Evolutionary conservation across 2,797 vertebrate genomes (phyloP).

Genomic region (Pitangus sulphuratus): DNA sequence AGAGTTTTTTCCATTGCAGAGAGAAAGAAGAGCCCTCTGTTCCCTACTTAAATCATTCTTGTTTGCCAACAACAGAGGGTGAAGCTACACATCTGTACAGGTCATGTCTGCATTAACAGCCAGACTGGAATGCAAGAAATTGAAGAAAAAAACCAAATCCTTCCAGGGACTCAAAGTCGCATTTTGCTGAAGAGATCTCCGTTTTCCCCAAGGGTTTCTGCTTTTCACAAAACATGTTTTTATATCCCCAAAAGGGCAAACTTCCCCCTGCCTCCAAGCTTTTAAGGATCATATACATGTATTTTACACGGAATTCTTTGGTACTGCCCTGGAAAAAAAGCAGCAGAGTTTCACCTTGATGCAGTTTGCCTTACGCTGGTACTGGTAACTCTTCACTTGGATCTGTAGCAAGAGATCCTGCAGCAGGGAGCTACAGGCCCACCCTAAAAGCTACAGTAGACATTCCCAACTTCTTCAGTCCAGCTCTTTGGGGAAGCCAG

Average conservation of each 20-base stretch:
- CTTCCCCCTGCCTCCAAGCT: conserved; percentile 8
- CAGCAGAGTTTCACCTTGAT: conserved; percentile 16
- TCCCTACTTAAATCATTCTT: neutral
- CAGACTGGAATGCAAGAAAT: neutral
- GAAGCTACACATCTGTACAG: neutral
- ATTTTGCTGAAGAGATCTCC: neutral
- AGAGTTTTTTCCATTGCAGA: neutral
- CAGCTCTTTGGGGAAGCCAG: conserved; percentile 24
- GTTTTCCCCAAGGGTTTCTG: neutral
- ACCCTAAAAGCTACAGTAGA: neutral
- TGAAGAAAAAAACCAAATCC: neutral
- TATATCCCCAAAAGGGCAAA: conserved; percentile 17
- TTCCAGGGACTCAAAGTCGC: conserved; percentile 24
- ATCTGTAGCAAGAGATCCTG: neutral
- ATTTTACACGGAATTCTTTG: conserved; percentile 64
- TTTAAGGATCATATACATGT: conserved; percentile 16
- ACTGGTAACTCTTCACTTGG: neutral
- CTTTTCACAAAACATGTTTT: conserved; percentile 22
- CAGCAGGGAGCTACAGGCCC: neutral
- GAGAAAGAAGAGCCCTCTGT: neutral
- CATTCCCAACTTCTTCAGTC: neutral
- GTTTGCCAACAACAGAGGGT: neutral
- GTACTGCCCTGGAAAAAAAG: conserved; percentile 40
- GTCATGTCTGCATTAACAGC: neutral
- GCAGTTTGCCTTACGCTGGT: conserved; percentile 11